Percentiles rank a stretch among this genome's conserved stretches.
Evolutionary conservation across 2,113 vertebrate species (phyloP).

Genomic region (Capreolus pygargus): DNA sequence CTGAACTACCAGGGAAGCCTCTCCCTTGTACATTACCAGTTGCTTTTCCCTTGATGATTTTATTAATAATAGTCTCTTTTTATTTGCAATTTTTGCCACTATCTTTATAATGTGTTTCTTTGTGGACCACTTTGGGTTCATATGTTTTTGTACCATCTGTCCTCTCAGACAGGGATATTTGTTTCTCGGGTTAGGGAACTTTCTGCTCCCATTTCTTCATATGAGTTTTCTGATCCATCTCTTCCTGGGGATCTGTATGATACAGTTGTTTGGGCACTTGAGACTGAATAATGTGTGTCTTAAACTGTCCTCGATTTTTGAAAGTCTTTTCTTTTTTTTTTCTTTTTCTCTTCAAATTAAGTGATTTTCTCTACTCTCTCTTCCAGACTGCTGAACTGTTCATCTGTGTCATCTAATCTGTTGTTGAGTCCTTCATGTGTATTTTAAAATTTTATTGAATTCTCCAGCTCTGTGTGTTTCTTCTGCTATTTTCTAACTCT

Average conservation of each 20-base stretch:
- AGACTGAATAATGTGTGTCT: background rate
- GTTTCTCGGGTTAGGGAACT: background rate
- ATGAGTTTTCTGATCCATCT: background rate
- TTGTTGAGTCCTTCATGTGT: background rate
- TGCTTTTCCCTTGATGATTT: background rate
- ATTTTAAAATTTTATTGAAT: background rate
- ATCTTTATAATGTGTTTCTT: background rate
- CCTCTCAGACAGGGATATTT: background rate
- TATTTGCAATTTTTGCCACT: background rate
- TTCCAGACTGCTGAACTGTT: background rate
- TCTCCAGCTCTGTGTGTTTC: background rate
- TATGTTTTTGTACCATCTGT: fast-evolving
- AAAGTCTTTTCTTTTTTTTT: background rate
- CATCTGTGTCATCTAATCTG: background rate
- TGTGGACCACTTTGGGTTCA: background rate
- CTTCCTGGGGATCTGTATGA: background rate
- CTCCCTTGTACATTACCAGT: background rate
- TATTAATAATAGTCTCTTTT: background rate
- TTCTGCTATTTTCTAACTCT: background rate
- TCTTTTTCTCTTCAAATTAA: background rate
- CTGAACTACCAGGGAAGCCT: background rate
- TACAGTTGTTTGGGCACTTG: background rate
- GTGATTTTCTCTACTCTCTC: background rate
- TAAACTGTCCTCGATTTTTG: background rate
- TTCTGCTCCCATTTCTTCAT: background rate